phyloP scores from a whole-genome alignment of 2,113 vertebrate genomes.

The Epinephelus lanceolatus region DNA sequence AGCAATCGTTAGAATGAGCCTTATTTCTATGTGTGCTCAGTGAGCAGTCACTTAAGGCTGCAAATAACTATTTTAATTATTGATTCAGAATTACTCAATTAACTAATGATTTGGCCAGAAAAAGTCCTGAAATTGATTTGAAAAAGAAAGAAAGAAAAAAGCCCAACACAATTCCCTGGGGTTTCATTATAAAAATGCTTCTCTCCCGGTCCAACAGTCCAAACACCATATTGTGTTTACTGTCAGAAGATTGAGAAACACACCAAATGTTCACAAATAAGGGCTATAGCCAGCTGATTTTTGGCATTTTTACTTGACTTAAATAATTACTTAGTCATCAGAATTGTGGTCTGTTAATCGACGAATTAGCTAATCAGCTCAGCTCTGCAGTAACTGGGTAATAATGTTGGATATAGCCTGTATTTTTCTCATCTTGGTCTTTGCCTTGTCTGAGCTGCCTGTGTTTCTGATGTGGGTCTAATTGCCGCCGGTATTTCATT shows the following conservation, averaged over 20 bases:
- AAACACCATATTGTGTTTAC: not conserved
- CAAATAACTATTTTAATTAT: not conserved
- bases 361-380: not conserved
- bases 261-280: not conserved
- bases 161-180: not conserved
- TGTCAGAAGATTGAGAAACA: not conserved
- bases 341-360: not conserved
- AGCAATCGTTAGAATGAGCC: too few species aligned
- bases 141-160: too few species aligned
- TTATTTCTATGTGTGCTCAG: not conserved
- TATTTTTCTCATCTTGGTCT: conserved; percentile 2
- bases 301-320: not conserved
- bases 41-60: not conserved
- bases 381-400: conserved; percentile 25
- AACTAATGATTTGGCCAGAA: not conserved
- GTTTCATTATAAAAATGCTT: not conserved
- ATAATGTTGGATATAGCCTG: not conserved
- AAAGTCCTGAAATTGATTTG: not conserved
- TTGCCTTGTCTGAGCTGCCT: conserved; percentile 5
- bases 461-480: conserved; percentile 64
- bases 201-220: not conserved
- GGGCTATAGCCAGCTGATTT: not conserved
- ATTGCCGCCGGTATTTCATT: conserved; percentile 68
- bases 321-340: not conserved
- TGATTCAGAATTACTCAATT: not conserved